Conservation (phyloP, 2,113 vertebrate species). For the Etheostoma cragini region DNA sequence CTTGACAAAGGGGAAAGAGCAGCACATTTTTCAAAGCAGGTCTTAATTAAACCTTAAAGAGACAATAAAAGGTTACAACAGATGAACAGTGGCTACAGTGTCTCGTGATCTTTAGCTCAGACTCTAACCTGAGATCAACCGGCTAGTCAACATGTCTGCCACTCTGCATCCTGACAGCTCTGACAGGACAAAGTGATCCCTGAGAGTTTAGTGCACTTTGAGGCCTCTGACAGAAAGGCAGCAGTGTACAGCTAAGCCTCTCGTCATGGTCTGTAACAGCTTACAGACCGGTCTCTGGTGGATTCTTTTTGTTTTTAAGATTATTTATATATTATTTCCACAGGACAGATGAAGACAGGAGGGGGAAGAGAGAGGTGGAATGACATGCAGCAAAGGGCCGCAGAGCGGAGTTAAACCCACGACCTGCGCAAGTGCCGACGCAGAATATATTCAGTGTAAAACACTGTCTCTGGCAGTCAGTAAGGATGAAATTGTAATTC, state of each 20-base stretch:
- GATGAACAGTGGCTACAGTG: constrained; percentile 33
- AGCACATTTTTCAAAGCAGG: constrained; percentile 29
- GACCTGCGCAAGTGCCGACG: too few species aligned
- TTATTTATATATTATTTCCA: too few species aligned
- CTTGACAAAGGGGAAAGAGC: constrained; percentile 50
- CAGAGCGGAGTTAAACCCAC: too few species aligned
- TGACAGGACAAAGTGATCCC: constrained; percentile 49
- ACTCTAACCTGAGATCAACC: constrained; percentile 49
- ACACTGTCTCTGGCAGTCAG: too few species aligned
- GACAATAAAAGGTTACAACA: constrained; percentile 43
- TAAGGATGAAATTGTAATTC: not conserved
- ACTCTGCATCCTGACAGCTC: constrained; percentile 44
- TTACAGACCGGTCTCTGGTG: constrained; percentile 59
- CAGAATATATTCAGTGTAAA: too few species aligned
- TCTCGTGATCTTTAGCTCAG: constrained; percentile 43
- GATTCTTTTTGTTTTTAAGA: constrained; percentile 13
- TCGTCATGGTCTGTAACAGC: constrained; percentile 68
- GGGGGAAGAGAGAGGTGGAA: too few species aligned
- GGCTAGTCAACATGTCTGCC: constrained; percentile 22
- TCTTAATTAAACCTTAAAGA: constrained; percentile 65
- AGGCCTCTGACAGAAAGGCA: constrained; percentile 63
- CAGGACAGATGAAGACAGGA: too few species aligned
- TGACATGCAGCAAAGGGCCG: too few species aligned
- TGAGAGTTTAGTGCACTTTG: constrained; percentile 59
- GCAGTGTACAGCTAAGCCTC: constrained; percentile 55